Evolutionary conservation across 2,888 invertebrate genomes (phyloP), one percentile per base, ranked within the genome.

Genomic region (Brachypterus glaber): DNA sequence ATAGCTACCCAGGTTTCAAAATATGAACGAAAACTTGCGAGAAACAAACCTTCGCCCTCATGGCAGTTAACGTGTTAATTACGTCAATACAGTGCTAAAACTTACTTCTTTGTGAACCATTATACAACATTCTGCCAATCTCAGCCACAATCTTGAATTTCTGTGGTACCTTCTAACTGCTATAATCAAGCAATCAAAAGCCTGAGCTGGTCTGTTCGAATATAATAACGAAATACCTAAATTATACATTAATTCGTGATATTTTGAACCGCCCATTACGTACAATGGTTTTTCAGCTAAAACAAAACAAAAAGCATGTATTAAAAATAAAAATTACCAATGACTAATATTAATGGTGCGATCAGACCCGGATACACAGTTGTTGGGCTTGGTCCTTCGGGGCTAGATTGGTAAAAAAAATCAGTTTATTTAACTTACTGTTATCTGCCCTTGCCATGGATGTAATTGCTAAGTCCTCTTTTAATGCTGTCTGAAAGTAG

Each of bases 101-200:
- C 54, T 54, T 54, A 71, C 71, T 54, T 64, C 63, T 60, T 73
- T 73, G 47, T 72, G 66, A n/a, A 66, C 62, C 64, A 69, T 71
- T 30, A 91, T 84, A 61, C 91, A 91, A 58, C 93, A 91, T 65
- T 96, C 96, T 0, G 95, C 92, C 53, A 96, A 70, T 52, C 95
- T 74, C 39, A 92, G 69, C 95, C 96, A 97, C 26, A 96, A 72
- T 38, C 87, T 72, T 3, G 93, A 86, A 64, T 92, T 93, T 51
- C 82, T 82, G 44, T 87, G 88, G 55, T 85, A 88, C 40, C 84
- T 77, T 46, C 89, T 79, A 0, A 89, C 79, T 2, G 87, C 87
- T 62, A 90, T 82, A 9, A 88, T 78, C 29, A 95, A 75, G 61
- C 88, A 91, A 57, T 91, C 90, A 64, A 96, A 95, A 1, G 96